Evolutionary conservation across 2,797 vertebrate species (phyloP).

Genomic region (Notolabrus celidotus): DNA sequence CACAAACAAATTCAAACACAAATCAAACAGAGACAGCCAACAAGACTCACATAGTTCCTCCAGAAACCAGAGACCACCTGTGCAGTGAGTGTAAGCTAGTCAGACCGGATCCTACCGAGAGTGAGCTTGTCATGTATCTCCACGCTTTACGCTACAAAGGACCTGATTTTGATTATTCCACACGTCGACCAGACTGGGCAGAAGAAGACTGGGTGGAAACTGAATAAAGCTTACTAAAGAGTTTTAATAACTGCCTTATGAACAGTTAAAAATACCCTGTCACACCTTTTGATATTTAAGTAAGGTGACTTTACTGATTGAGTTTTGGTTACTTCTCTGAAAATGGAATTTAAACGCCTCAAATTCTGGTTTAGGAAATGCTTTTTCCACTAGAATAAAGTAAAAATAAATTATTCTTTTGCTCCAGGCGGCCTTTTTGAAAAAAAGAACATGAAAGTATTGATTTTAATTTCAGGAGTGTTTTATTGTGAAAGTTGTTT

Average conservation of each 20-base stretch:
- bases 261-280: conserved; percentile 8
- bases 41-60: not conserved
- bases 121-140: conserved; percentile 96
- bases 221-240: conserved; percentile 26
- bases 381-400: too few relatives aligned
- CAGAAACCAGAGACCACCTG: conserved; percentile 83
- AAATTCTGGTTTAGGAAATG: not conserved
- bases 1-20: conserved; percentile 20
- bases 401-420: not conserved
- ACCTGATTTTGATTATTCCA: conserved; percentile 93
- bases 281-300: conserved; percentile 7
- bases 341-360: not conserved
- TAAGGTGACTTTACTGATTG: not conserved
- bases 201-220: conserved; percentile 90
- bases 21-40: conserved; percentile 15
- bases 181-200: conserved; percentile 92
- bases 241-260: not conserved
- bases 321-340: not conserved
- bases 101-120: conserved; percentile 90
- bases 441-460: too few relatives aligned
- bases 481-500: conserved; percentile 35
- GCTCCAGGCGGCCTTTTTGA: not conserved
- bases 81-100: conserved; percentile 91
- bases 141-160: conserved; percentile 96
- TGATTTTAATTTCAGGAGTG: not conserved